Conservation (phyloP, 2,113 vertebrate genomes). For the Andinoacara biseriatus region DNA sequence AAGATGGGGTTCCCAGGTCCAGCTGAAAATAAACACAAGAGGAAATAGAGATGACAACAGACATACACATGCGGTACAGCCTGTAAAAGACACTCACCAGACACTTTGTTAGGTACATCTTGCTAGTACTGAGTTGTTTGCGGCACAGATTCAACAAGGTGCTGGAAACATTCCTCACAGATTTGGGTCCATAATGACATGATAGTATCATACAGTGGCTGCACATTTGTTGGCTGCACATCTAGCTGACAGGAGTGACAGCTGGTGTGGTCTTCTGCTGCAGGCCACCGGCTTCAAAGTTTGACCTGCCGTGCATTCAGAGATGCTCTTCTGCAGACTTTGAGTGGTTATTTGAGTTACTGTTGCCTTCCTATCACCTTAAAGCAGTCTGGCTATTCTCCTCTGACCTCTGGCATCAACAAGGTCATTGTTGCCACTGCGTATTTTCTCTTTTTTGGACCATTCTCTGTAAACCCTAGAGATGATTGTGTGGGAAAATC, state of each 20-base stretch:
- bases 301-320: no score
- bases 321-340: neutral
- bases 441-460: neutral
- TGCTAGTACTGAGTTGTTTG: neutral
- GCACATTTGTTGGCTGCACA: neutral
- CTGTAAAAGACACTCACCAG: neutral
- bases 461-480: neutral
- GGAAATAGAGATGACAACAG: neutral
- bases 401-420: neutral
- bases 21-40: conserved; percentile 78
- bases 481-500: neutral
- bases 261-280: neutral
- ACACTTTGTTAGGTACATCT: neutral
- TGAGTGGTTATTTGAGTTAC: neutral
- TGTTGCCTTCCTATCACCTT: neutral
- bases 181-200: neutral
- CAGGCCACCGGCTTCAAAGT: neutral
- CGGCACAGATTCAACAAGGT: neutral
- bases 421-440: neutral
- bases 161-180: neutral
- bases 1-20: conserved; percentile 88
- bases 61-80: neutral
- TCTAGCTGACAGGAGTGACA: neutral
- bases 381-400: neutral
- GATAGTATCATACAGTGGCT: neutral